Base-by-base conservation (phyloP, 2,113 vertebrate genomes). In the Platichthys stellatus region DNA sequence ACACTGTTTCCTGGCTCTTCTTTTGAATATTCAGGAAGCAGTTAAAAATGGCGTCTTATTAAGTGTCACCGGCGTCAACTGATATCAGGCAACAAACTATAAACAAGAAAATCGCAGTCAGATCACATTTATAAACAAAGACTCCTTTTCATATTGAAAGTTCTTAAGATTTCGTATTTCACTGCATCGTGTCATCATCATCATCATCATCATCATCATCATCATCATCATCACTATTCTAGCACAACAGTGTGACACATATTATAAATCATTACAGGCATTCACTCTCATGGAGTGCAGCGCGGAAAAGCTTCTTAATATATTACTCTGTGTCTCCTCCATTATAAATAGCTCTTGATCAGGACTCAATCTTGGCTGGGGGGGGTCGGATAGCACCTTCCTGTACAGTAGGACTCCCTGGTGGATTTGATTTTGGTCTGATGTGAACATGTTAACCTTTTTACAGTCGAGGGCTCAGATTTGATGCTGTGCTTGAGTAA, bases 261-360 rank as follows among this genome's bases (percentile, higher is more conserved):
- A 91, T 87, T 89, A 90, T 90, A 91, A 90, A 90, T 92, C 86
- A 86, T 86, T 88, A 91, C 90, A 93, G 88, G 89, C 86, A 79
- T 88, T 90, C 91, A 89, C 92, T 90, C 89, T 84, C 68, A 67
- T 21, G 28, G 90, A 90, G 87, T 85, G 92, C 86, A 87, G 86
- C 76, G 76, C 87, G 82, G 89, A 89, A 92, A 91, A 87, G 79
- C 76, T 86, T 90, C 89, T 88, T 85, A 93, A 95, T 95, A 95
- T 94, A 94, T 94, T 94, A 95, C 91, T 95, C 90, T 94, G 89
- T 92, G 85, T 92, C 91, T 91, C 91, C 92, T 86, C 88, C 85
- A 77, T 89, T 88, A 93, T 93, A 94, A 93, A 94, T 94, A 93
- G 90, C 85, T 94, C 90, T 94, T 92, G 83, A 88, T 90, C 80